Base-by-base conservation (phyloP, 2,888 invertebrate species). In the Orthonevra nobilis region DNA sequence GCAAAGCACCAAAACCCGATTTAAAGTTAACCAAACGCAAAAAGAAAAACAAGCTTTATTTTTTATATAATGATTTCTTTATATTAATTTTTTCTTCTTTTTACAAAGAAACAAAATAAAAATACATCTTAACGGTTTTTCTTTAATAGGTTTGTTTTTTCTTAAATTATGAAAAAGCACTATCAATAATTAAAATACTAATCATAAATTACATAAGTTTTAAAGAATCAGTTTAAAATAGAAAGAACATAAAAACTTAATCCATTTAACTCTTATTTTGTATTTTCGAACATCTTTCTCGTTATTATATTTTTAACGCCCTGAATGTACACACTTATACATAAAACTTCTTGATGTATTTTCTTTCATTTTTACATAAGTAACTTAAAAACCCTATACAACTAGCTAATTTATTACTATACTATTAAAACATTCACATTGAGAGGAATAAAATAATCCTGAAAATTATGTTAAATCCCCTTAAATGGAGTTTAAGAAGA, bases 171-270 rank as follows among this genome's bases (percentile, higher is more conserved):
- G 38, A 36, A 69, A 58, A 70, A 44, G 34, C 30, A 32, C 30
- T 5, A 26, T 19, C 7, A 56, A 61, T 58, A 63, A 36, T 73
- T 77, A 77, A 75, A 72, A 75, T 68, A 75, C 81, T 75, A 81
- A 74, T 48, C 68, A 75, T 81, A 81, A 81, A 75, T 75, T 74
- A 81, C 68, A 81, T 81, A 75, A 54, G 66, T 64, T 64, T 70
- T 66, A 50, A 72, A 58, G 42, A 44, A 52, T 52, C 20, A 48
- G 50, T 42, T 20, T 58, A 50, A 50, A 66, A 66, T 48, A 61
- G 69, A 73, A 72, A 66, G 48, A 50, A 50, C 61, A 66, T 48
- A 61, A 73, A 73, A 72, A 66, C 52, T 56, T 61, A 64, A 68
- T 56, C 56, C 32, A 28, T 66, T 61, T 34, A 68, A 74, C 68